Conservation (phyloP, 2,888 invertebrate genomes). For the Ecliptopera silaceata region DNA sequence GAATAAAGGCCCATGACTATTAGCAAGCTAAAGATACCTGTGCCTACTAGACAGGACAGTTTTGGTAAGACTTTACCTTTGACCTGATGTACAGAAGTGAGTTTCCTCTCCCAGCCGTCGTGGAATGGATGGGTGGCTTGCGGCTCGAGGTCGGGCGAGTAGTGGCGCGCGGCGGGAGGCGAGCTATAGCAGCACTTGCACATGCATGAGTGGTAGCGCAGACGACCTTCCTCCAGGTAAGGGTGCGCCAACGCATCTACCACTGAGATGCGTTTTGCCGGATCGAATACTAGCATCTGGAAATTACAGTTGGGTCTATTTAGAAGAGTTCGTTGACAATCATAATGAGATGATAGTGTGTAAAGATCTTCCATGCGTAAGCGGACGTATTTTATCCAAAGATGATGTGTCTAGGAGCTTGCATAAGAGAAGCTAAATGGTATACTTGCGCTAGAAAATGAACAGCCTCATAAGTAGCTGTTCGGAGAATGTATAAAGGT, state of each 20-base stretch:
- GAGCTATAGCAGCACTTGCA: slow-evolving; percentile 96
- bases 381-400: too few species aligned
- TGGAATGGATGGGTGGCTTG: slow-evolving; percentile 95
- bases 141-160: slow-evolving; percentile 96
- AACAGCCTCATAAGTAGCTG: too few species aligned
- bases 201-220: slow-evolving; percentile 99
- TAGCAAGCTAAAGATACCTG: slow-evolving; percentile 84
- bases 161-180: slow-evolving; percentile 87
- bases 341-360: too few species aligned
- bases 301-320: slow-evolving; percentile 47
- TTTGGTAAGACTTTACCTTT: too few species aligned
- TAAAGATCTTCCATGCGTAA: too few species aligned
- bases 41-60: too few species aligned
- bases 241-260: slow-evolving; percentile 98
- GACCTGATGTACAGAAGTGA: slow-evolving; percentile 95
- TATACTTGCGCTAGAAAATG: too few species aligned
- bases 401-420: too few species aligned
- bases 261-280: slow-evolving; percentile 97
- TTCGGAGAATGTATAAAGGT: too few species aligned
- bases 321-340: too few species aligned
- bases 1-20: slow-evolving; percentile 90
- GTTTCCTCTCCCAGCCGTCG: slow-evolving; percentile 98
- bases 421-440: not conserved
- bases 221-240: slow-evolving; percentile 98
- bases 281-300: slow-evolving; percentile 99